Evolutionary conservation across 2,888 invertebrate genomes (phyloP).

Genomic region (Mesoligia furuncula): DNA sequence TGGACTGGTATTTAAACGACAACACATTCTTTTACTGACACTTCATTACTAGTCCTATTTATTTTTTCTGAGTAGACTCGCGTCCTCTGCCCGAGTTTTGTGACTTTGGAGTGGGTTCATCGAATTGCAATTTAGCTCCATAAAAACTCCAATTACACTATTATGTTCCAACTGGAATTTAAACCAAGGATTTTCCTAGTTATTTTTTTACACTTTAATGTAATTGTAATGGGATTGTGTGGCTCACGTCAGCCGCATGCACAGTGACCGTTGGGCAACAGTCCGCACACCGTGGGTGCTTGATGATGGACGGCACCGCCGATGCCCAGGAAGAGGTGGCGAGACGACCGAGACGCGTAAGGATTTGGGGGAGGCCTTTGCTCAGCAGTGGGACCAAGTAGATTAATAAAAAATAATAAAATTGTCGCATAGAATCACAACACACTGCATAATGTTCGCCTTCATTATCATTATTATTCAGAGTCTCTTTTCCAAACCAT

Average conservation of each 20-base stretch:
- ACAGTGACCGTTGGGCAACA: neutral
- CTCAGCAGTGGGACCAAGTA: no score
- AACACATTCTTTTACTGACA: neutral
- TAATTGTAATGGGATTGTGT: neutral
- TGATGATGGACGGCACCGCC: neutral
- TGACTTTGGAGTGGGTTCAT: constrained; percentile 40
- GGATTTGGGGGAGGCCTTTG: neutral
- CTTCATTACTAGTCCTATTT: neutral
- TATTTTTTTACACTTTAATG: neutral
- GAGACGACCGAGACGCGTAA: neutral
- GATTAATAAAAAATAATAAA: no score
- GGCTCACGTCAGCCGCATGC: neutral
- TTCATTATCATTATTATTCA: no score
- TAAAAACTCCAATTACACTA: constrained; percentile 44
- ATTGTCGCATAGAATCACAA: neutral
- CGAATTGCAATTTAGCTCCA: constrained; percentile 33
- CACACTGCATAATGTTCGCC: neutral
- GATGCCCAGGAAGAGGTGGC: neutral
- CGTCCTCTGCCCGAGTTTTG: constrained; percentile 16
- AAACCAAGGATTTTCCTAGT: neutral
- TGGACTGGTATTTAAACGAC: neutral
- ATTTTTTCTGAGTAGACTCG: neutral
- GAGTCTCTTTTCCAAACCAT: neutral
- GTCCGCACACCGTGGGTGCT: neutral
- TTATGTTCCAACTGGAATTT: constrained; percentile 28